phyloP scores from a whole-genome alignment of 2,888 invertebrate genomes.

The Branchellion lobata region DNA sequence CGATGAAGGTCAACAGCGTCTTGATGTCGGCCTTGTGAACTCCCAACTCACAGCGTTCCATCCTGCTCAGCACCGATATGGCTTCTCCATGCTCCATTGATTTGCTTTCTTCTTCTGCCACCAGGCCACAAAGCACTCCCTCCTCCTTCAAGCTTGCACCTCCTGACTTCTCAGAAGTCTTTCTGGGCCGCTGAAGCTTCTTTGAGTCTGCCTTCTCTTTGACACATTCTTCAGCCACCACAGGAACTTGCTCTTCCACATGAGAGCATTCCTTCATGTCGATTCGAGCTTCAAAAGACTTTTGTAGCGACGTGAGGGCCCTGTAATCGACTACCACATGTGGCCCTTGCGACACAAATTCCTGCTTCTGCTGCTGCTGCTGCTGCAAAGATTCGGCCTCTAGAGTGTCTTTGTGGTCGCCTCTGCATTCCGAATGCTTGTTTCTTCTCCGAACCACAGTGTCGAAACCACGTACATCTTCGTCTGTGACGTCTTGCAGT shows the following conservation, averaged over 20 bases:
- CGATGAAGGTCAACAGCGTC: conserved; percentile 1
- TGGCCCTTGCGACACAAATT: too few species aligned
- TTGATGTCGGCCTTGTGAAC: neutral
- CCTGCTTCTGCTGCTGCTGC: too few species aligned
- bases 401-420: neutral
- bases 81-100: neutral
- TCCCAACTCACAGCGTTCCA: conserved; percentile 1
- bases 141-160: neutral
- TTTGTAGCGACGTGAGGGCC: neutral
- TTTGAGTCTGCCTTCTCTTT: too few species aligned
- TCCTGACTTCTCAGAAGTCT: neutral
- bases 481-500: neutral
- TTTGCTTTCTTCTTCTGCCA: too few species aligned
- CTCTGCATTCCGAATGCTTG: neutral
- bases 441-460: conserved; percentile 4
- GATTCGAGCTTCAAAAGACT: neutral
- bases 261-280: neutral
- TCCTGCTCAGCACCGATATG: neutral
- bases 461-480: neutral
- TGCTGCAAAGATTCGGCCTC: too few species aligned
- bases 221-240: neutral
- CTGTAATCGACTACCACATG: neutral
- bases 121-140: neutral
- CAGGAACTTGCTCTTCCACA: neutral
- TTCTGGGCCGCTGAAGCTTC: too few species aligned